Percentiles rank a stretch among this genome's conserved stretches.
These are phyloP conservation scores for Sweltsa coloradensis DNA, from an alignment of 1,140 invertebrate genomes.

Conservation along the genomic window DNA sequence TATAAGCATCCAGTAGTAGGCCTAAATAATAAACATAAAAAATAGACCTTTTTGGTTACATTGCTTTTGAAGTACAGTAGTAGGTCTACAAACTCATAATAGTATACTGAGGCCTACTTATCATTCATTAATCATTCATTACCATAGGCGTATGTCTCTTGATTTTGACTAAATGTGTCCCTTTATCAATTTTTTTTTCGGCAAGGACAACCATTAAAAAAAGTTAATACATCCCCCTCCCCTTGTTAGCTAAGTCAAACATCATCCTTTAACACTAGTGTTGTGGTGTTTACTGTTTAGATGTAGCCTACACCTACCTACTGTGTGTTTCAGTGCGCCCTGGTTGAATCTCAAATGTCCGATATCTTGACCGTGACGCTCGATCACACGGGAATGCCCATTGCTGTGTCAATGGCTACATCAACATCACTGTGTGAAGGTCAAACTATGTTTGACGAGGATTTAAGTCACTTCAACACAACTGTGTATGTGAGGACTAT, in stretches of 20 bases:
- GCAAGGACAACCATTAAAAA: too few relatives aligned
- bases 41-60: too few relatives aligned
- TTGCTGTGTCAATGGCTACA: constrained; percentile 44
- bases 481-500: constrained; percentile 58
- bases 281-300: constrained; percentile 5
- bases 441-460: constrained; percentile 26
- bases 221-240: too few relatives aligned
- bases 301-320: constrained; percentile 3
- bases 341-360: constrained; percentile 47
- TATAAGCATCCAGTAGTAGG: too few relatives aligned
- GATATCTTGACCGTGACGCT: constrained; percentile 61
- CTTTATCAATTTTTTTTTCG: too few relatives aligned
- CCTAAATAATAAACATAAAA: too few relatives aligned
- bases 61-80: background rate
- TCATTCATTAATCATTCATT: too few relatives aligned
- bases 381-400: constrained; percentile 53
- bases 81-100: background rate
- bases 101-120: too few relatives aligned
- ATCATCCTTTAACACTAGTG: constrained; percentile 2
- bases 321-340: constrained; percentile 43
- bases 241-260: too few relatives aligned
- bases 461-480: constrained; percentile 49
- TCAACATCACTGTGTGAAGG: constrained; percentile 29
- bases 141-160: too few relatives aligned
- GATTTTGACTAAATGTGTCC: too few relatives aligned